These are phyloP conservation scores for Trachemys scripta DNA, from an alignment of 2,113 vertebrate genomes.

Conservation along the genomic window DNA sequence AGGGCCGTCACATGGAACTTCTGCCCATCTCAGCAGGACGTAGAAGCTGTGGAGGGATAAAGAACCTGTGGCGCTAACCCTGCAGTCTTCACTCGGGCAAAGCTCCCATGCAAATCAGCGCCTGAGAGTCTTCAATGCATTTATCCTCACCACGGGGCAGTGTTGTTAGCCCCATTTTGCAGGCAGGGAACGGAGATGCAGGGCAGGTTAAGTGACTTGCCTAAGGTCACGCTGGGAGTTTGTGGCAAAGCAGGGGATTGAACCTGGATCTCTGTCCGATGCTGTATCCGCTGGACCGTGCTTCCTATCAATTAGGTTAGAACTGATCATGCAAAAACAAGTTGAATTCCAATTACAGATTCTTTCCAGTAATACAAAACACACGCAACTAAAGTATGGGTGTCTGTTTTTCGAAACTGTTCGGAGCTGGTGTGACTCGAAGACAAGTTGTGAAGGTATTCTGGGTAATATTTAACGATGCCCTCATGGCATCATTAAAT, in stretches of 20 bases:
- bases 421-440: neutral
- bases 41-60: neutral
- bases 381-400: neutral
- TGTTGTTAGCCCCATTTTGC: fast-evolving
- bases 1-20: neutral
- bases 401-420: constrained; percentile 34
- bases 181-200: fast-evolving
- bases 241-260: neutral
- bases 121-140: neutral
- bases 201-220: neutral
- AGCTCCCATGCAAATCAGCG: neutral
- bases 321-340: constrained; percentile 15
- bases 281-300: constrained; percentile 38
- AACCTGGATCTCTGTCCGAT: neutral
- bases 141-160: no score
- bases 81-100: neutral
- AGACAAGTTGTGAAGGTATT: neutral
- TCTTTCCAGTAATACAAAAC: neutral
- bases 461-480: constrained; percentile 6
- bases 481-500: constrained; percentile 28
- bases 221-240: neutral
- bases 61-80: neutral
- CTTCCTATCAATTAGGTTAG: neutral
- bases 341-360: constrained; percentile 44
- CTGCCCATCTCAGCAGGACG: neutral